A percentile compares a stretch with the other conserved stretches of the same genome.
Conservation (phyloP, 2,113 vertebrate genomes). For the Taurulus bubalis region DNA sequence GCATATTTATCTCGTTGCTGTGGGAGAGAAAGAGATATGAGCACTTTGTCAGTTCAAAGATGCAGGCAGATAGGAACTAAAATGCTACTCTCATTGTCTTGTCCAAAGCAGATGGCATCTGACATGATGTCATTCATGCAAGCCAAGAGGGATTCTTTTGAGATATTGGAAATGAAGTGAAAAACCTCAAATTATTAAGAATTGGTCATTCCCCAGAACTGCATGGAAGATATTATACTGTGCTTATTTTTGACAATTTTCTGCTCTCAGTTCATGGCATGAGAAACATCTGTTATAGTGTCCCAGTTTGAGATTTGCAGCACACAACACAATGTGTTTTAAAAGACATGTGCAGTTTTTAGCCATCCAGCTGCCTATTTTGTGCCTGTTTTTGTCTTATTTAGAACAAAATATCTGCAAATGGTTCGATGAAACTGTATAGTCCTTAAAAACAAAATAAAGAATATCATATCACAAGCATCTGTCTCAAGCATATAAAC, state of each 20-base stretch:
- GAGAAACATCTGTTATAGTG: constrained; percentile 37
- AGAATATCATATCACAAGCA: constrained; percentile 25
- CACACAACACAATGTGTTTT: not conserved
- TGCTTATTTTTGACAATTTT: constrained; percentile 15
- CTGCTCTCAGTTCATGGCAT: constrained; percentile 10
- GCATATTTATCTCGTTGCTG: not conserved
- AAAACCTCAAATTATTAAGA: constrained; percentile 48
- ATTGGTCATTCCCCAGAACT: constrained; percentile 58
- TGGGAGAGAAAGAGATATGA: constrained; percentile 43
- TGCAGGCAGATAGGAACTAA: constrained; percentile 42
- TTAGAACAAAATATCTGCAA: not conserved
- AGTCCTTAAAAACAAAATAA: constrained; percentile 10
- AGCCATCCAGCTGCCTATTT: not conserved
- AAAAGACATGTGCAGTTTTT: not conserved
- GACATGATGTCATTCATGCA: constrained; percentile 34
- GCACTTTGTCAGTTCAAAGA: constrained; percentile 44
- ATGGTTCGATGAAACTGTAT: not conserved
- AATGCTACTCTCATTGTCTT: constrained; percentile 47
- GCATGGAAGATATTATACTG: constrained; percentile 29
- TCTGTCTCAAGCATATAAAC: constrained; percentile 28
- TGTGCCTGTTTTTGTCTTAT: not conserved
- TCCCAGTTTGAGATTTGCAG: not conserved
- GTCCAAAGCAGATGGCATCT: constrained; percentile 67
- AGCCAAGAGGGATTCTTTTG: constrained; percentile 41
- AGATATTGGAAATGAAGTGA: constrained; percentile 31